Percentiles rank a stretch among this genome's conserved stretches.
Evolutionary conservation across 2,888 invertebrate genomes (phyloP).

Genomic region (Amblyteles armatorius): DNA sequence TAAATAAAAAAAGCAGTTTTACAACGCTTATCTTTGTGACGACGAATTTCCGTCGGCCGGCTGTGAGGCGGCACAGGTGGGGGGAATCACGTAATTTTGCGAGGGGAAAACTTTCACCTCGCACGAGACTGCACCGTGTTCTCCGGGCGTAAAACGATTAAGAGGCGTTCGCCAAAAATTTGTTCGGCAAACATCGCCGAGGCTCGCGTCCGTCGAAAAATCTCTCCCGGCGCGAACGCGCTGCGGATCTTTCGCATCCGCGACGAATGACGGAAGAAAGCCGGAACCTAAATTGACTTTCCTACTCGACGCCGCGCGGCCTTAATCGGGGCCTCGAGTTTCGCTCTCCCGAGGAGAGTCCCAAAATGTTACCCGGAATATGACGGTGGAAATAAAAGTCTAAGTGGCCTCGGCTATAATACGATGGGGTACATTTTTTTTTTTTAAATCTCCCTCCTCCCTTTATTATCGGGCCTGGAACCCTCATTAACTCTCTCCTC

Average conservation of each 20-base stretch:
- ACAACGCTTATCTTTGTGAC: no score
- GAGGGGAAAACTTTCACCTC: conserved; percentile 35
- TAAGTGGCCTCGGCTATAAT: conserved; percentile 55
- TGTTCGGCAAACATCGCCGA: no score
- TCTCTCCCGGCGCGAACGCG: no score
- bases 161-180: no score
- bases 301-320: conserved; percentile 25
- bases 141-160: no score
- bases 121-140: background rate
- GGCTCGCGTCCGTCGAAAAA: no score
- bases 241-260: no score
- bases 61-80: no score
- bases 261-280: no score
- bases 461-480: conserved; percentile 47
- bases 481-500: conserved; percentile 54
- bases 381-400: conserved; percentile 63
- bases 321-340: conserved; percentile 22
- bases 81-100: conserved; percentile 7
- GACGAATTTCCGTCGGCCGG: no score
- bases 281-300: background rate
- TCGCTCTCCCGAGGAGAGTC: background rate
- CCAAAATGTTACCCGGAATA: conserved; percentile 63
- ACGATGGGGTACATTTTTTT: conserved; percentile 38
- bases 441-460: conserved; percentile 2
- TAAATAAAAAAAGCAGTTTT: no score